Evolutionary conservation across 2,113 vertebrate genomes (phyloP).

Genomic region (Epinephelus cyanopodus): DNA sequence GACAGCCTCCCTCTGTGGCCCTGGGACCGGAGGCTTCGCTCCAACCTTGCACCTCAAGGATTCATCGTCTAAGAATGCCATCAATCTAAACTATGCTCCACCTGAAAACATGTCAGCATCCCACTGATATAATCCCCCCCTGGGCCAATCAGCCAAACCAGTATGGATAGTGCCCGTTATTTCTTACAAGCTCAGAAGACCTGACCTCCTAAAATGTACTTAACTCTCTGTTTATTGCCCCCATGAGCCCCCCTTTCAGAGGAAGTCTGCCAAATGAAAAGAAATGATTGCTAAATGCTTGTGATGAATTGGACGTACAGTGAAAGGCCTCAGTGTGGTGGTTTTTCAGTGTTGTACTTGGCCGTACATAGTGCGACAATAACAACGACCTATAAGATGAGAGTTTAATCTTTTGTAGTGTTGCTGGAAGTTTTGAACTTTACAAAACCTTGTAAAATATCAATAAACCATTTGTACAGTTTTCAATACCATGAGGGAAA

Average conservation of each 20-base stretch:
- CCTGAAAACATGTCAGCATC: background rate
- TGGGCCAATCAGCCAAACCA: background rate
- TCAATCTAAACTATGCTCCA: constrained; percentile 7
- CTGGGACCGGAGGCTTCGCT: background rate
- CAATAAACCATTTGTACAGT: no score
- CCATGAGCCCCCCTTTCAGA: background rate
- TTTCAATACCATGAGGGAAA: no score
- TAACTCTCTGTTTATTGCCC: background rate
- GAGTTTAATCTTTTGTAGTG: no score
- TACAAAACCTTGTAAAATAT: no score
- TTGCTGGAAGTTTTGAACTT: no score
- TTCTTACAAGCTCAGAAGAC: background rate
- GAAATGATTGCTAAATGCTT: background rate
- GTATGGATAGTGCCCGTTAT: background rate
- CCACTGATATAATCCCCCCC: background rate
- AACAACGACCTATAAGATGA: no score
- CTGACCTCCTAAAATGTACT: background rate
- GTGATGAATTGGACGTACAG: background rate
- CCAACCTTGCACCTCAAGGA: constrained; percentile 17
- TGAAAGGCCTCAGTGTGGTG: background rate
- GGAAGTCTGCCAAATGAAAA: background rate
- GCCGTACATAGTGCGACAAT: no score
- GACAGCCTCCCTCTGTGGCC: background rate
- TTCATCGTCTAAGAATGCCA: constrained; percentile 24
- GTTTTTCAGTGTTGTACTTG: no score